Evolutionary conservation across 1,140 invertebrate species (phyloP).

Genomic region (Heliconius hewitsoni): DNA sequence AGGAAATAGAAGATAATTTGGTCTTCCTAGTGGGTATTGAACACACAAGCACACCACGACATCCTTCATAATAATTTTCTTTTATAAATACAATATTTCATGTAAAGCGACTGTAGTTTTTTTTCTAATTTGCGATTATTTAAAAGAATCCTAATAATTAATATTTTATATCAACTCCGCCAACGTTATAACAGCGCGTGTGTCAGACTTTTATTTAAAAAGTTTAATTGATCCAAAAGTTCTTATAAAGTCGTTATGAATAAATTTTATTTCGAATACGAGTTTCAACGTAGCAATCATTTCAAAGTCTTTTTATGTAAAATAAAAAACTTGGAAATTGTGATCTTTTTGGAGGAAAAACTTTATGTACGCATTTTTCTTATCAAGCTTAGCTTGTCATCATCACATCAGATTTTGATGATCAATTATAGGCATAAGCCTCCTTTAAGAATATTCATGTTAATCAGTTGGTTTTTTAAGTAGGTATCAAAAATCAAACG

Average conservation of each 20-base stretch:
- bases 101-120: too few relatives aligned
- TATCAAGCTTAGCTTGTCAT: too few relatives aligned
- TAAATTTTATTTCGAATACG: slow-evolving; percentile 1
- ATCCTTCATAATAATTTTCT: too few relatives aligned
- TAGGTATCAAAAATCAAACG: too few relatives aligned
- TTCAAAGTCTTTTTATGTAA: not conserved
- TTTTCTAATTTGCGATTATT: not conserved
- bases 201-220: slow-evolving; percentile 9
- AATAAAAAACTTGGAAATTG: not conserved
- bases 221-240: slow-evolving; percentile 2
- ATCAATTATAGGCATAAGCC: too few relatives aligned
- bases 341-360: not conserved
- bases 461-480: too few relatives aligned
- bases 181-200: not conserved
- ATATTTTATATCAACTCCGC: not conserved
- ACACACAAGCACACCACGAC: too few relatives aligned
- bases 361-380: not conserved
- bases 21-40: too few relatives aligned
- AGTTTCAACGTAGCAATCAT: not conserved
- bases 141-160: not conserved
- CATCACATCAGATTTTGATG: too few relatives aligned
- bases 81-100: too few relatives aligned
- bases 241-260: not conserved
- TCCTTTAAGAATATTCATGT: too few relatives aligned
- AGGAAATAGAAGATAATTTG: too few relatives aligned